Evolutionary conservation across 2,113 vertebrate genomes (phyloP).

Genomic region (Oplegnathus fasciatus): DNA sequence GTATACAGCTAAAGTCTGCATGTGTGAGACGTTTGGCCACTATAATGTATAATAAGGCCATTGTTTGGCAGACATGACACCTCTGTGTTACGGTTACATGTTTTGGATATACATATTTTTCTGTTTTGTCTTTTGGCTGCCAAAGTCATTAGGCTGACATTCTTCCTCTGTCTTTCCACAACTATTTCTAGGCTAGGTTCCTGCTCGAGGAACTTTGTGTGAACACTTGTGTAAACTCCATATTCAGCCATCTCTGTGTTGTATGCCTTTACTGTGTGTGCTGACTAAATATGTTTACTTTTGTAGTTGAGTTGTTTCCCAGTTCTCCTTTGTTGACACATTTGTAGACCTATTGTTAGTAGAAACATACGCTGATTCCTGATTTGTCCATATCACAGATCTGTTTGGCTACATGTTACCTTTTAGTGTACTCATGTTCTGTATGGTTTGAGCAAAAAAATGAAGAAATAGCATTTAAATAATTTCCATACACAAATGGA

Average conservation of each 20-base stretch:
- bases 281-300: slow-evolving; percentile 8
- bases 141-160: background rate
- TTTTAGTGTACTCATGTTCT: slow-evolving; percentile 11
- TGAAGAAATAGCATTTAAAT: background rate
- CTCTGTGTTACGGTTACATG: background rate
- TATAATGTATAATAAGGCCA: too few relatives aligned
- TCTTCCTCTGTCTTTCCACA: background rate
- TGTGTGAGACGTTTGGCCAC: background rate
- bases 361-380: background rate
- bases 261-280: background rate
- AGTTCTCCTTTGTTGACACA: background rate
- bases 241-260: background rate
- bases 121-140: background rate
- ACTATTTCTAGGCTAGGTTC: background rate
- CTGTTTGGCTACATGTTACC: slow-evolving; percentile 2
- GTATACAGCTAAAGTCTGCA: background rate
- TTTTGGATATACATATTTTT: background rate
- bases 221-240: background rate
- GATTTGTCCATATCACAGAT: background rate
- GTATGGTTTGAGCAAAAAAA: slow-evolving; percentile 16
- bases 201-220: background rate
- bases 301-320: background rate
- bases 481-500: background rate
- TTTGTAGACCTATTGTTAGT: background rate
- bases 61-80: background rate